phyloP scores from a whole-genome alignment of 1,140 invertebrate genomes.

The Monochamus saltuarius region DNA sequence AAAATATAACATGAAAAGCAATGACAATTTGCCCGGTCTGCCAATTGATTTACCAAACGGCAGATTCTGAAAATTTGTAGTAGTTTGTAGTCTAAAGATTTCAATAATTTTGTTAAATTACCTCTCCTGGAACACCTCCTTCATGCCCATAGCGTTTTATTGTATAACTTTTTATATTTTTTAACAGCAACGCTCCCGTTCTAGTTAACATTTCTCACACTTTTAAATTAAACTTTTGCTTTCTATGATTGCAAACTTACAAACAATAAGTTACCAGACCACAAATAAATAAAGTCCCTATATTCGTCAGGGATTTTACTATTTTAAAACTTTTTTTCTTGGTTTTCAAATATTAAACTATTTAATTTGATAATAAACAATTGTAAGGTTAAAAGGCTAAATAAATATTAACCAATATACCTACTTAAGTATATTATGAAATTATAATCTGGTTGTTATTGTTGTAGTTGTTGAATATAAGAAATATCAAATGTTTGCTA shows the following conservation, averaged over 20 bases:
- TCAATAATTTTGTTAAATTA: slow-evolving; percentile 1
- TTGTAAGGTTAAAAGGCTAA: slow-evolving; percentile 3
- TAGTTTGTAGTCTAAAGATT: background rate
- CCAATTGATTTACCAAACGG: slow-evolving; percentile 22
- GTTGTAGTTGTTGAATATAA: background rate
- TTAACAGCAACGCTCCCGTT: background rate
- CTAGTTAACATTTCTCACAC: background rate
- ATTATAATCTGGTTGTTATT: background rate
- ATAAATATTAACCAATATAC: slow-evolving; percentile 8
- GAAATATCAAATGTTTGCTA: slow-evolving; percentile 33
- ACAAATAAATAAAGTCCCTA: too few species aligned
- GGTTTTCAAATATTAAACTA: background rate
- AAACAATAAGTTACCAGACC: background rate
- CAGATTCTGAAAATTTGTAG: slow-evolving; percentile 18
- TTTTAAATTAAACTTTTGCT: background rate
- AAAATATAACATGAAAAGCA: slow-evolving; percentile 20
- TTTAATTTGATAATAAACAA: background rate
- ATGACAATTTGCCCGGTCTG: slow-evolving; percentile 16
- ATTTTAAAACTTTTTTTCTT: too few species aligned
- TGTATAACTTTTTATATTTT: background rate
- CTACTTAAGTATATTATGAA: background rate
- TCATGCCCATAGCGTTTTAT: slow-evolving; percentile 5
- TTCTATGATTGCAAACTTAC: background rate
- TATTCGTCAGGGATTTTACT: too few species aligned
- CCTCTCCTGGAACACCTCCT: slow-evolving; percentile 18